Base-by-base conservation (phyloP, 2,888 invertebrate species). In the Drosophila parthenogenetica region DNA sequence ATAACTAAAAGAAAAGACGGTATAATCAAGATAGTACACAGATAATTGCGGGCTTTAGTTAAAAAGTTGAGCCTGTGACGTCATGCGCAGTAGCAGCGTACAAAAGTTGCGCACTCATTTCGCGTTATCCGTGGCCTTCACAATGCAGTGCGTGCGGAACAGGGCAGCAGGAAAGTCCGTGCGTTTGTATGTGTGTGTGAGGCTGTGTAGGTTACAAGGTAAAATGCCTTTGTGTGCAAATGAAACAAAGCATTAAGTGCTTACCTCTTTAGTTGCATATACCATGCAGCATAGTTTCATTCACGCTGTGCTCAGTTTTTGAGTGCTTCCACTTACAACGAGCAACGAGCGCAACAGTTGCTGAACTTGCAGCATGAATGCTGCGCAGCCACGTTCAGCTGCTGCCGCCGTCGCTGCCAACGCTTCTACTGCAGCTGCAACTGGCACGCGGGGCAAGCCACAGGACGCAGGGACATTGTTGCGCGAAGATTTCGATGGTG, bases 401-500 rank as follows among this genome's bases (percentile, higher is more conserved):
- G 32, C 32, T 7, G 40, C 50, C 32, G 48, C 32, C n/a, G n/a
- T n/a, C 5, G 25, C 37, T 45, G 37, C 57, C 2, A 22, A 14
- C 7, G 19, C 51, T 10, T 16, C 37, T n/a, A n/a, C n/a, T 19
- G 43, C 32, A 32, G 7, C 35, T 5, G 22, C 22, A 22, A 22
- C 45, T 4, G 37, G 16, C 13, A 11, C 66, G 11, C 51, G 43
- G 13, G 73, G 69, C 57, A 86, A 74, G 60, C 75, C 59, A 1
- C 68, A 74, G 39, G 69, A 85, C 40, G 32, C 68, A 11, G 90
- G 90, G 13, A 69, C 70, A 13, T 69, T 92, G 37, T 73, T 69
- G 11, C 90, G 92, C 5, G 91, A 91, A 3, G 92, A 93, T 78
- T 93, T 93, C 48, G 91, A 92, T 73, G 92, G 92, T n/a, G 92